These are phyloP conservation scores for Campopleginae sp. DNA, from an alignment of 2,888 invertebrate genomes.

Conservation along the genomic window DNA sequence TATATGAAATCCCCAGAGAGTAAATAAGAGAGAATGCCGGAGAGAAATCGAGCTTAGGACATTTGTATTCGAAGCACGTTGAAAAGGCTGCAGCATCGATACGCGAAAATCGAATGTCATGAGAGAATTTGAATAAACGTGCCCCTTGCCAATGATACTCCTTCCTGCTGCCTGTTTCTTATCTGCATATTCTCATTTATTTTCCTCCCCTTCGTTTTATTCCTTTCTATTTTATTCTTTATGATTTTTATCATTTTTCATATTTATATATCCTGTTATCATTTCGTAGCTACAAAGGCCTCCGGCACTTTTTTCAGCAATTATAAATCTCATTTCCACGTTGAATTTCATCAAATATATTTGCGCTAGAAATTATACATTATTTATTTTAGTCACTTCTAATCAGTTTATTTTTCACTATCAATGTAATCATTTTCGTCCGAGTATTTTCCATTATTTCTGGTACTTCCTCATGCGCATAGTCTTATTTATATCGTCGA, in stretches of 20 bases:
- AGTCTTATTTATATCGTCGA: no score
- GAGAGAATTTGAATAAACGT: constrained; percentile 76
- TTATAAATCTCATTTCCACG: not conserved
- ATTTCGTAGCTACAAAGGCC: not conserved
- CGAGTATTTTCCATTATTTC: no score
- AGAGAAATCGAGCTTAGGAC: constrained; percentile 47
- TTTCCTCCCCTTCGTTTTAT: constrained; percentile 34
- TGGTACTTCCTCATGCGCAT: no score
- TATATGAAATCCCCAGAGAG: constrained; percentile 53
- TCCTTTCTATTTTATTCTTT: constrained; percentile 35
- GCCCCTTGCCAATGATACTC: constrained; percentile 54
- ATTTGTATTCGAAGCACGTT: constrained; percentile 65
- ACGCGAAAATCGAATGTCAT: constrained; percentile 78
- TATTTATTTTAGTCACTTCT: not conserved
- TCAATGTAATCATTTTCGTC: not conserved
- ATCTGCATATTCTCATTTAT: constrained; percentile 65
- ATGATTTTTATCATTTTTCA: constrained; percentile 29
- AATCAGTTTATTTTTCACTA: not conserved
- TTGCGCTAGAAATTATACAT: not conserved
- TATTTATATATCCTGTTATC: constrained; percentile 15
- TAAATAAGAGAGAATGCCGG: constrained; percentile 56
- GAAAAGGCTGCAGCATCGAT: constrained; percentile 65
- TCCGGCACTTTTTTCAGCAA: not conserved
- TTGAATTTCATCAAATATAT: not conserved
- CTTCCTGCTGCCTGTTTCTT: constrained; percentile 45